Base-by-base conservation (phyloP, 2,888 invertebrate genomes). In the Seira musarum region DNA sequence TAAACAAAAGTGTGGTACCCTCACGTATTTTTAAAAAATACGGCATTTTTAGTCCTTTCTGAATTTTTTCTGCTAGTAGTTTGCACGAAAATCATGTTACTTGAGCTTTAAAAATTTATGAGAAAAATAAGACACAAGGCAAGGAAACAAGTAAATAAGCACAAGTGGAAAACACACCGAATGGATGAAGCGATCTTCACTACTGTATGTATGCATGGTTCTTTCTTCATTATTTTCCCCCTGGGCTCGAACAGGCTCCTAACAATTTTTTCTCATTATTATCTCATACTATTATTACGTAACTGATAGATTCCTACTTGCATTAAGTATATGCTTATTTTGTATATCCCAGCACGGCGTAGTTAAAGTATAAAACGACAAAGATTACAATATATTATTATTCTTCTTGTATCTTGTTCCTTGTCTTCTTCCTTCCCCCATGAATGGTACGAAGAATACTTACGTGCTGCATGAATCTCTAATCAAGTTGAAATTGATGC, bases 381-480 rank as follows among this genome's bases (percentile, higher is more conserved):
- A 70, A 70, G 70, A 70, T 69, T 69, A 69, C 57, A 70, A 70
- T 60, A 70, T 68, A 68, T 57, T 30, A 30, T 30, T n/a, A 30
- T 30, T 30, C 30, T 8, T 30, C 3, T 8, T 30, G 49, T 21
- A 21, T 75, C 68, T 67, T 71, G 30, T n/a, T n/a, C n/a, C n/a
- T n/a, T n/a, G n/a, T n/a, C n/a, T n/a, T 21, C 49, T 5, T 30
- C 25, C 69, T 65, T 71, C 77, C 66, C 77, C 66, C 40, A 78
- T 71, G 77, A 78, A 78, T 78, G 21, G 69, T 70, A 71, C 66
- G 49, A 49, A 65, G 30, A 30, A 30, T 5, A 30, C n/a, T n/a
- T n/a, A n/a, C 71, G 65, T 71, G 49, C 49, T 40, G 71, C 66
- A 78, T 78, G 77, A 78, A 78, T 78, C 66, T 65, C 71, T 78